Conservation (phyloP, 2,113 vertebrate species). For the Ascaphus truei region DNA sequence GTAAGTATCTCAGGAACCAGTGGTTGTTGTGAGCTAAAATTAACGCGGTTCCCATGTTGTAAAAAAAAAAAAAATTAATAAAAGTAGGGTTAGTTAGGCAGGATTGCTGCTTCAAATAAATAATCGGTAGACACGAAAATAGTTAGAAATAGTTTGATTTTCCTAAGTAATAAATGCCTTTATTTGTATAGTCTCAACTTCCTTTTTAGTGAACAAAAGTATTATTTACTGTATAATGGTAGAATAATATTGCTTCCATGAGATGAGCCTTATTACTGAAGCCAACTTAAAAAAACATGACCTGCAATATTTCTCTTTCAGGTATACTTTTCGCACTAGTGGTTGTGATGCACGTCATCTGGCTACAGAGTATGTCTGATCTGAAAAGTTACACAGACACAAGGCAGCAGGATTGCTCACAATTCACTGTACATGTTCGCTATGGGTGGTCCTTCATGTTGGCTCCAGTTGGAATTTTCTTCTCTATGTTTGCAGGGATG, state of each 20-base stretch:
- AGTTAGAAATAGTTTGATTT: neutral
- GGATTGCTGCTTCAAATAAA: too few species aligned
- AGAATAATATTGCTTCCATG: too few species aligned
- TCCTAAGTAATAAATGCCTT: slow-evolving; percentile 24
- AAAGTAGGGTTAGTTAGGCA: too few species aligned
- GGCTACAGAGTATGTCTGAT: slow-evolving; percentile 80
- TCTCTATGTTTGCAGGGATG: slow-evolving; percentile 82
- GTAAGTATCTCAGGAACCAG: too few species aligned
- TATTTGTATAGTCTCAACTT: neutral
- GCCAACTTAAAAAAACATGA: too few species aligned
- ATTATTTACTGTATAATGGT: slow-evolving; percentile 7
- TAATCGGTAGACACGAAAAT: too few species aligned
- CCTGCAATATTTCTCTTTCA: slow-evolving; percentile 58
- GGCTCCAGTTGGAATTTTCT: slow-evolving; percentile 84
- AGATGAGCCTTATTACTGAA: too few species aligned
- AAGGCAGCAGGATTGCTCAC: slow-evolving; percentile 63
- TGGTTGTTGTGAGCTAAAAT: too few species aligned
- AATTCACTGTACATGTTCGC: slow-evolving; percentile 64
- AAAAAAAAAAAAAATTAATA: too few species aligned
- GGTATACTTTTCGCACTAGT: slow-evolving; percentile 82
- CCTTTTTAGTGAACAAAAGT: neutral
- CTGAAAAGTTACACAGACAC: slow-evolving; percentile 66
- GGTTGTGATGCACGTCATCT: slow-evolving; percentile 78
- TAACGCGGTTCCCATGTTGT: too few species aligned
- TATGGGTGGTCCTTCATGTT: slow-evolving; percentile 94